Base-by-base conservation (phyloP, 1,140 invertebrate species). In the Pogonus chalceus region DNA sequence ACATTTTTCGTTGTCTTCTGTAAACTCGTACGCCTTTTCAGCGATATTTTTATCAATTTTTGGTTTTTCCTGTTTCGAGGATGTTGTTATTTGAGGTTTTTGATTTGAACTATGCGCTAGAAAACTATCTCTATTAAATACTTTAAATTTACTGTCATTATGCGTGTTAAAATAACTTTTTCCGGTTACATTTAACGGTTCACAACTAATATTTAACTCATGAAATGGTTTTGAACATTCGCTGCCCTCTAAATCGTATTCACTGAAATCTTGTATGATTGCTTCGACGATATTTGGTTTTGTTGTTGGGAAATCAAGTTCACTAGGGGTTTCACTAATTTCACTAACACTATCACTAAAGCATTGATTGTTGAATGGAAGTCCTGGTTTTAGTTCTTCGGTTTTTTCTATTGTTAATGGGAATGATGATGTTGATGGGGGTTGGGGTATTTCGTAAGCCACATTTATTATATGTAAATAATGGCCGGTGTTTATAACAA, bases 21-120 rank as follows among this genome's bases (percentile, higher is more conserved):
- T 88, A 61, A 90, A 90, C 65, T 90, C 88, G 61, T 90, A 90
- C 0, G 86, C 85, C 66, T 88, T 88, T 54, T 86, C 85, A 0
- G 82, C 83, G 52, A 72, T 76, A 56, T 70, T 69, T 60, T 75
- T 70, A 56, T 80, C 77, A n/a, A 77, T 73, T 65, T 79, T 70
- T 16, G 55, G 57, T 56, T 69, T 68, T 51, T 70, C 67, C 2
- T 55, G 48, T 20, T 57, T 10, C 56, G 64, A 61, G 12, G 26
- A 31, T 22, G 12, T 24, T n/a, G n/a, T n/a, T 12, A 14, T 22
- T 23, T 18, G 20, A 14, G 16, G 7, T 22, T 49, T 49, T 22
- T 49, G 10, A 18, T 7, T 18, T 18, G 37, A 43, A 43, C 37
- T 43, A 12, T 43, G 37, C 37, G 37, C 37, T 16, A 18, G 9